These are phyloP conservation scores for Cephalotes varians DNA, from an alignment of 2,888 invertebrate genomes.

Conservation along the genomic window DNA sequence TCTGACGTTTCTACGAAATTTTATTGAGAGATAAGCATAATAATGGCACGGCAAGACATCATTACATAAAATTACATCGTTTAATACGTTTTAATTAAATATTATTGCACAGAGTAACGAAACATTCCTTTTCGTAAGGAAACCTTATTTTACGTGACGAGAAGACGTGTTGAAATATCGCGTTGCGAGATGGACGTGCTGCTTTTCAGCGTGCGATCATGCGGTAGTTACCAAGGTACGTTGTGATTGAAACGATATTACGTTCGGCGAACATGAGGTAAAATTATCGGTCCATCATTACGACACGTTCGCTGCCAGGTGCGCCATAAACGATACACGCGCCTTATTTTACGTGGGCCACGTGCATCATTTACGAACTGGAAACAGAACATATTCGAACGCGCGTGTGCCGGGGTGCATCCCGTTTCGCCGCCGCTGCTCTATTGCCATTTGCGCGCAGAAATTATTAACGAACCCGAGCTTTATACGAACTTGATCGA, in stretches of 20 bases:
- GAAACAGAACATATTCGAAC: conserved; percentile 28
- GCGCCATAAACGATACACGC: conserved; percentile 57
- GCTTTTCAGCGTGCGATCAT: neutral
- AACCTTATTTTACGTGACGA: conserved; percentile 4
- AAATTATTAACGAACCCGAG: conserved; percentile 46
- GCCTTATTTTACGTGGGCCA: conserved; percentile 54
- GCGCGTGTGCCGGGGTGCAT: neutral
- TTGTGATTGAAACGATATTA: conserved; percentile 37
- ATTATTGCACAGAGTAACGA: neutral
- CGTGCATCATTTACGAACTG: conserved; percentile 62
- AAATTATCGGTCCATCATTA: conserved; percentile 55
- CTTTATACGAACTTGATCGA: conserved; percentile 49
- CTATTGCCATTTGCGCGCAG: conserved; percentile 6
- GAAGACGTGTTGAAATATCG: neutral
- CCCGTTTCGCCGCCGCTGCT: neutral
- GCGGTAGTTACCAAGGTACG: conserved; percentile 6
- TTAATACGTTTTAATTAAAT: conserved; percentile 1
- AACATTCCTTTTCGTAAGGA: neutral
- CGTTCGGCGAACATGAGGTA: conserved; percentile 23
- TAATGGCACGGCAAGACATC: neutral
- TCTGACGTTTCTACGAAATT: neutral
- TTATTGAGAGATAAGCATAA: neutral
- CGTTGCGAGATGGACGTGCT: neutral
- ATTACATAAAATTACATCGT: neutral
- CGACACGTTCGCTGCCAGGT: conserved; percentile 57